Percentiles rank a stretch among this genome's conserved stretches.
These are phyloP conservation scores for Panulirus ornatus DNA, from an alignment of 1,140 invertebrate genomes.

Conservation along the genomic window DNA sequence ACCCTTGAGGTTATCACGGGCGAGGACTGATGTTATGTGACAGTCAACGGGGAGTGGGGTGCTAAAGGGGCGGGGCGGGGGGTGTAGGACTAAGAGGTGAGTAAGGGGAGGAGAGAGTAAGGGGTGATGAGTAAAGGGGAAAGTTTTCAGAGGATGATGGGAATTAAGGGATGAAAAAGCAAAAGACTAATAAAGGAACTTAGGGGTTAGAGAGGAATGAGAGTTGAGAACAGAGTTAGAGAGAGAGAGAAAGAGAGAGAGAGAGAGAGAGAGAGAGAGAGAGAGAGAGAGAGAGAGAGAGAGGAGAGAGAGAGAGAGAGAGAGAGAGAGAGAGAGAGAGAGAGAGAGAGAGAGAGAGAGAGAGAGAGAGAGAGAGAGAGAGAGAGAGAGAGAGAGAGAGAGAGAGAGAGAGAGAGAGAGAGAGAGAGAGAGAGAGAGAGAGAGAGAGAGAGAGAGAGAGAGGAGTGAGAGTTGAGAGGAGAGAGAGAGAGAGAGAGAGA, in stretches of 20 bases:
- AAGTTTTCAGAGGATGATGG: too few species aligned
- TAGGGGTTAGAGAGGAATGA: neutral
- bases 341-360: conserved; percentile 1
- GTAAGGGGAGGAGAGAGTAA: too few species aligned
- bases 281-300: too few species aligned
- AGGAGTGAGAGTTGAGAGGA: neutral
- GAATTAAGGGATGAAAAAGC: too few species aligned
- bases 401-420: neutral
- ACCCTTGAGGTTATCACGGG: too few species aligned
- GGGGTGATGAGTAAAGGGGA: too few species aligned
- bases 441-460: neutral
- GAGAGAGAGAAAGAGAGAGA: neutral
- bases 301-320: neutral
- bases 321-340: neutral
- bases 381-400: neutral
- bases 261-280: neutral
- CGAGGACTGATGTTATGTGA: too few species aligned
- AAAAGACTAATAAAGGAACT: too few species aligned
- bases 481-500: neutral
- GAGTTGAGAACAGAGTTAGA: neutral
- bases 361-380: neutral
- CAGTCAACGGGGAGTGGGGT: too few species aligned
- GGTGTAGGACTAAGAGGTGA: too few species aligned
- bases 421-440: neutral
- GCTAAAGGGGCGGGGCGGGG: too few species aligned